Base-by-base conservation (phyloP, 2,888 invertebrate species). In the Onchidella celtica region DNA sequence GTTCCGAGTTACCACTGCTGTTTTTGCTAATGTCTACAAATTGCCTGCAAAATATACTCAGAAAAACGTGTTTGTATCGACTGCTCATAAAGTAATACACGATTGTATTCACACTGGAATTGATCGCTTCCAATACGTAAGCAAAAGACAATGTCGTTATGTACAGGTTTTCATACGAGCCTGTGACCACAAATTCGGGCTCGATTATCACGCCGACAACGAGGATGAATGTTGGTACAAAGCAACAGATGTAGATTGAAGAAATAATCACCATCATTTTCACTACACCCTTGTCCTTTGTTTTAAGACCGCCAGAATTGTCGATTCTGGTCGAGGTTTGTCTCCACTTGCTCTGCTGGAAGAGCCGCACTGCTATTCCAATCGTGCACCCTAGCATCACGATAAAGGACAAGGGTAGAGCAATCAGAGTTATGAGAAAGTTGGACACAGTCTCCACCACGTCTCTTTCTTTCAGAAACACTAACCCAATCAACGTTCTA, bases 51-150 rank as follows among this genome's bases (percentile, higher is more conserved):
- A n/a, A n/a, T n/a, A n/a, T n/a, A n/a, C n/a, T n/a, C n/a, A n/a
- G n/a, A n/a, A n/a, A n/a, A n/a, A n/a, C n/a, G n/a, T n/a, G n/a
- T n/a, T n/a, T n/a, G n/a, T 70, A 70, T 1, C 55, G 27, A 29
- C 47, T 32, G 9, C 70, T 70, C 70, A 70, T 70, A 3, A 55
- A 55, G n/a, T 70, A 70, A 21, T 70, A 70, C 2, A 70, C 70
- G n/a, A 70, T 47, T 6, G 55, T 70, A 27, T 70, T 70, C 1
- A 70, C 55, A 29, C 70, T 70, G 1, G 70, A 70, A 29, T 55
- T 70, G 32, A 70, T 38, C 3, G 70, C 70, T 29, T 70, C 70
- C 11, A 70, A n/a, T 21, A 70, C 21, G 55, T 55, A 70, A n/a
- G 70, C 70, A 9, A 70, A 2, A 29, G 70, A 70, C 1, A 55